Conservation (phyloP, 1,140 invertebrate species). For the Pemphigus obesinymphae region DNA sequence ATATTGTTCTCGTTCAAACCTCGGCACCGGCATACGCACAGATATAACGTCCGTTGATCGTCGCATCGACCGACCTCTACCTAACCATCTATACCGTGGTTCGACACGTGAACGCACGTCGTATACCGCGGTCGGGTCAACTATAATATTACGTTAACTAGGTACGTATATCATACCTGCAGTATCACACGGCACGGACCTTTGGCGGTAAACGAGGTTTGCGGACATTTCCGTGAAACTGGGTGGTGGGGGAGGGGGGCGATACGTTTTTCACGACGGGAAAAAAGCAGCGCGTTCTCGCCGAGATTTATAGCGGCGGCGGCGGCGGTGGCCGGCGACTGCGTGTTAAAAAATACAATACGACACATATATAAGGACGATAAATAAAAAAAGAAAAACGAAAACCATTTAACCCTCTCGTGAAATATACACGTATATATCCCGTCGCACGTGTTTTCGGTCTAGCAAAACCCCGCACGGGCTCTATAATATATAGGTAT, state of each 20-base stretch:
- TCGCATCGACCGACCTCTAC: too few relatives aligned
- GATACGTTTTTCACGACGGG: too few relatives aligned
- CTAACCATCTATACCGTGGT: not conserved
- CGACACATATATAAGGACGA: not conserved
- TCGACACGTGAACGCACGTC: not conserved
- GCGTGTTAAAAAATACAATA: not conserved
- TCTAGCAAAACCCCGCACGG: not conserved
- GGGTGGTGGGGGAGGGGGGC: too few relatives aligned
- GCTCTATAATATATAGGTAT: not conserved
- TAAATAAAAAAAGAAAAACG: slow-evolving; percentile 17
- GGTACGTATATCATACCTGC: not conserved
- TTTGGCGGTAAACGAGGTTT: not conserved
- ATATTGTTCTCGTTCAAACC: not conserved
- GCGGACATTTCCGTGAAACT: not conserved
- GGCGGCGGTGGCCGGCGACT: not conserved
- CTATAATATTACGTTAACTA: not conserved
- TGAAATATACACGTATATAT: not conserved
- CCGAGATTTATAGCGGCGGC: not conserved
- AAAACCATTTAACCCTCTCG: slow-evolving; percentile 11
- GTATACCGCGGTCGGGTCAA: not conserved
- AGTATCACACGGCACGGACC: not conserved
- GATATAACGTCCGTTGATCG: not conserved
- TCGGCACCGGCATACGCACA: not conserved
- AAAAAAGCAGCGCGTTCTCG: not conserved
- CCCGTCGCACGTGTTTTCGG: not conserved